Conservation (phyloP, 2,797 vertebrate genomes). For the Rhinogobio ventralis region DNA sequence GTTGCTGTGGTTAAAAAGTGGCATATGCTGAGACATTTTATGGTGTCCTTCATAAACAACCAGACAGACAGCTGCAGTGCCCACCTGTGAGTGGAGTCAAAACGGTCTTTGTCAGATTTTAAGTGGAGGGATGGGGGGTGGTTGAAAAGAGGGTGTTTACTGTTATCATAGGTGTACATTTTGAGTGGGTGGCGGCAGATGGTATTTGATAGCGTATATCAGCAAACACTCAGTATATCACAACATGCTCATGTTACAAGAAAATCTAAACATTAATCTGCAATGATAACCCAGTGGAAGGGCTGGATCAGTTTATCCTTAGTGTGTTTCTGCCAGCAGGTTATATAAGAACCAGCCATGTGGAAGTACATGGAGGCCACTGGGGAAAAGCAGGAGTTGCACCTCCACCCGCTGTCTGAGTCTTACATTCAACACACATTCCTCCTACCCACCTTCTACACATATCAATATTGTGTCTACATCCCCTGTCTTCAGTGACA, state of each 20-base stretch:
- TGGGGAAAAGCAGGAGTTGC: slow-evolving; percentile 29
- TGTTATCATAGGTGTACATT: slow-evolving; percentile 32
- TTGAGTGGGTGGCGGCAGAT: not conserved
- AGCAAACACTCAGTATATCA: not conserved
- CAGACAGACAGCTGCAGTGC: slow-evolving; percentile 45
- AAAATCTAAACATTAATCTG: not conserved
- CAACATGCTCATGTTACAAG: slow-evolving; percentile 4
- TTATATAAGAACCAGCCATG: slow-evolving; percentile 64
- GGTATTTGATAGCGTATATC: not conserved
- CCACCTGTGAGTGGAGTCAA: slow-evolving; percentile 58
- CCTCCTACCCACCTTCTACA: slow-evolving; percentile 42
- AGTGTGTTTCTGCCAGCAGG: slow-evolving; percentile 52
- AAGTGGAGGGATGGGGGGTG: slow-evolving; percentile 22
- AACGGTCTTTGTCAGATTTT: slow-evolving; percentile 42
- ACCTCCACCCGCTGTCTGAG: slow-evolving; percentile 14
- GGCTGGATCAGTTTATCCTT: slow-evolving; percentile 60
- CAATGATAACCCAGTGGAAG: slow-evolving; percentile 46
- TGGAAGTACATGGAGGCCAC: slow-evolving; percentile 30
- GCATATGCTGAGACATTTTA: slow-evolving; percentile 27
- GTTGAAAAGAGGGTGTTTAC: slow-evolving; percentile 47
- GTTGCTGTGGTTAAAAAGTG: slow-evolving; percentile 14
- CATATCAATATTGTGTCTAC: slow-evolving; percentile 48
- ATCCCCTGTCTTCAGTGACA: slow-evolving; percentile 42
- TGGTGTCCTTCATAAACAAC: slow-evolving; percentile 60
- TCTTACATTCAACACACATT: slow-evolving; percentile 42